These are phyloP conservation scores for Odontamblyopus lacepedii DNA, from an alignment of 2,797 vertebrate genomes.

Conservation along the genomic window DNA sequence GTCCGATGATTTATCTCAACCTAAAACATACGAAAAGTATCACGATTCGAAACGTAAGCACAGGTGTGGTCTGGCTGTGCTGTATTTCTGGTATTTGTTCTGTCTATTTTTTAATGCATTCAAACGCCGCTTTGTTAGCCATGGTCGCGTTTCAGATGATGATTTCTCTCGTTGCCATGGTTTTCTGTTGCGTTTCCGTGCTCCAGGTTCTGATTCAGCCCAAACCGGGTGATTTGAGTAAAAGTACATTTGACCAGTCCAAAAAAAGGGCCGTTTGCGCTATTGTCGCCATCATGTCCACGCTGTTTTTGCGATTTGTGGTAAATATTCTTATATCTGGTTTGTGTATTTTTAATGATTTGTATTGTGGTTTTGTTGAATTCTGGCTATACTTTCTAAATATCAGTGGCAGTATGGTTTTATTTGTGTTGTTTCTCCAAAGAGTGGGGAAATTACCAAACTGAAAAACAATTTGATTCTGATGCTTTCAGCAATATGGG, in stretches of 20 bases:
- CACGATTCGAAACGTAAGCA: constrained; percentile 3
- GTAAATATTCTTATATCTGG: background rate
- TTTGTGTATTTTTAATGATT: background rate
- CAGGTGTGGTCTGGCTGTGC: background rate
- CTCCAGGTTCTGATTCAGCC: background rate
- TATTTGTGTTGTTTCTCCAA: background rate
- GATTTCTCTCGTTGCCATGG: background rate
- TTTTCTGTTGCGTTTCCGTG: background rate
- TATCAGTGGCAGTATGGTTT: background rate
- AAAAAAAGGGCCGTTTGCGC: background rate
- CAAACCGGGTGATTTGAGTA: background rate
- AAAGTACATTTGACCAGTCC: background rate
- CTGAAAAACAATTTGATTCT: background rate
- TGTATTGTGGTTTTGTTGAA: rapidly evolving
- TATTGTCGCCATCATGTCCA: background rate
- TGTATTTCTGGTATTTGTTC: background rate
- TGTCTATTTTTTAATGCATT: rapidly evolving
- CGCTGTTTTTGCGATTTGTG: background rate
- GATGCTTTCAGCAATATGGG: too few species aligned
- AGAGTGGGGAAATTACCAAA: background rate
- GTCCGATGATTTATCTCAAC: constrained; percentile 24
- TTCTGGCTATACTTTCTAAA: background rate
- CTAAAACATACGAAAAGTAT: background rate
- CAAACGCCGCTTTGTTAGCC: background rate
- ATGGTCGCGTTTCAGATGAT: background rate